A percentile compares a stretch with the other conserved stretches of the same genome.
These are phyloP conservation scores for Drepanosiphum platanoidis DNA, from an alignment of 2,888 invertebrate species.

Conservation along the genomic window DNA sequence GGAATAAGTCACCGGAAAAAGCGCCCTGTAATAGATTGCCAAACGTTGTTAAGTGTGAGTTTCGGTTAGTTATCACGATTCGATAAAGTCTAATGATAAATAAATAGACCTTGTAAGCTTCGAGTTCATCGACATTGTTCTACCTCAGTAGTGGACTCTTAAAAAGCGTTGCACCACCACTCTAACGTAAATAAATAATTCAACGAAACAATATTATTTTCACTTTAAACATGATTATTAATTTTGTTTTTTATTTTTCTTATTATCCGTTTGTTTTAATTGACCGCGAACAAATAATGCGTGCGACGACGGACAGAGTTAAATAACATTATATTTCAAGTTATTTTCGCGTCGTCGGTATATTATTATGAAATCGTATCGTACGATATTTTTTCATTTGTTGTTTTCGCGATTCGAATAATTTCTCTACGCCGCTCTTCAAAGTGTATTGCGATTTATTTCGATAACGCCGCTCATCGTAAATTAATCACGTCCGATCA, in stretches of 20 bases:
- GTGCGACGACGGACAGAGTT: too few species aligned
- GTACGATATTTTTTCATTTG: neutral
- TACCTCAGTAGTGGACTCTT: neutral
- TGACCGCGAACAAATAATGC: neutral
- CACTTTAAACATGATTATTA: neutral
- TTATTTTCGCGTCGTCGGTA: neutral
- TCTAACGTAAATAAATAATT: constrained; percentile 6
- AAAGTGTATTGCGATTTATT: neutral
- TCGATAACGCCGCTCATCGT: too few species aligned
- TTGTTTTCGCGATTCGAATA: too few species aligned
- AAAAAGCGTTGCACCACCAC: neutral
- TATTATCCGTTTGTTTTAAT: too few species aligned
- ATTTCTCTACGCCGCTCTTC: too few species aligned
- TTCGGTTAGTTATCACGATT: neutral
- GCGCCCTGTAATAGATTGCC: too few species aligned
- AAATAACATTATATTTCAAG: neutral
- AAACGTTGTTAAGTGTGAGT: neutral
- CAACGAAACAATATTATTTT: neutral
- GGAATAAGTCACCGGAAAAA: too few species aligned
- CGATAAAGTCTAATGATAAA: constrained; percentile 23
- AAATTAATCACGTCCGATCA: too few species aligned
- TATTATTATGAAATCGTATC: neutral
- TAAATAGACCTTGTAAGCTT: constrained; percentile 27
- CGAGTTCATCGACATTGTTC: constrained; percentile 17
- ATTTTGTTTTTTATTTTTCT: neutral